Evolutionary conservation across 2,797 vertebrate species (phyloP).

Genomic region (Sebastes steindachneri): DNA sequence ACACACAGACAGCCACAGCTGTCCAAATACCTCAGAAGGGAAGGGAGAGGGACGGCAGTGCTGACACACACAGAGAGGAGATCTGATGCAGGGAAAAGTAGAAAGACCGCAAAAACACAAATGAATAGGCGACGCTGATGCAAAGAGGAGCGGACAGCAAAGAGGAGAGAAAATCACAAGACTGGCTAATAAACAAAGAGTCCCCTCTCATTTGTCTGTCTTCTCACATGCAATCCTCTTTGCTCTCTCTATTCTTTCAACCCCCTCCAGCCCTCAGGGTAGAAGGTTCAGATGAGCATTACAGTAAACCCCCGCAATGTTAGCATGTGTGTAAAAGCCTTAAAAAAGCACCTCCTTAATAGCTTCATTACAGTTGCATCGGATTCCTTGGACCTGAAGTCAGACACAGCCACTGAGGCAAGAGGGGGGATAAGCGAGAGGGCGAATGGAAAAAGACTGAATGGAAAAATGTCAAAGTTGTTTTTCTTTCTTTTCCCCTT

Average conservation of each 20-base stretch:
- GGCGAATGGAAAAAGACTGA: constrained; percentile 67
- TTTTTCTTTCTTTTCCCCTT: constrained; percentile 40
- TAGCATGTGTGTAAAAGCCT: constrained; percentile 25
- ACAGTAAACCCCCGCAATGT: constrained; percentile 24
- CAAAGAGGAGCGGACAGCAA: not conserved
- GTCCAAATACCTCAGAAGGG: constrained; percentile 78
- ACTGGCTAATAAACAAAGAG: not conserved
- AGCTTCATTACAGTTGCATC: constrained; percentile 61
- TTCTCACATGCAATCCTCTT: not conserved
- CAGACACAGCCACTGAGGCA: constrained; percentile 60
- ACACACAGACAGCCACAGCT: constrained; percentile 80
- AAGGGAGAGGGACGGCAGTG: constrained; percentile 32
- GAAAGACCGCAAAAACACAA: not conserved
- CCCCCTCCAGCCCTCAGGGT: not conserved
- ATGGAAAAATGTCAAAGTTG: constrained; percentile 72
- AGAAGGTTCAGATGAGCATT: constrained; percentile 29
- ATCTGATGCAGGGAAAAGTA: not conserved
- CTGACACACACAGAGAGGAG: not conserved
- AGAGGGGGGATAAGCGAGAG: constrained; percentile 27
- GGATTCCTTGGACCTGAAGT: constrained; percentile 74
- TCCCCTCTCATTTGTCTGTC: not conserved
- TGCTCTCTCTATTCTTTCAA: not conserved
- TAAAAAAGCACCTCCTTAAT: constrained; percentile 51
- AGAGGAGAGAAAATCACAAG: constrained; percentile 7
- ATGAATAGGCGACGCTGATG: not conserved